A percentile compares a stretch with the other conserved stretches of the same genome.
phyloP scores from a whole-genome alignment of 2,888 invertebrate genomes.

The Platycnemis pennipes region DNA sequence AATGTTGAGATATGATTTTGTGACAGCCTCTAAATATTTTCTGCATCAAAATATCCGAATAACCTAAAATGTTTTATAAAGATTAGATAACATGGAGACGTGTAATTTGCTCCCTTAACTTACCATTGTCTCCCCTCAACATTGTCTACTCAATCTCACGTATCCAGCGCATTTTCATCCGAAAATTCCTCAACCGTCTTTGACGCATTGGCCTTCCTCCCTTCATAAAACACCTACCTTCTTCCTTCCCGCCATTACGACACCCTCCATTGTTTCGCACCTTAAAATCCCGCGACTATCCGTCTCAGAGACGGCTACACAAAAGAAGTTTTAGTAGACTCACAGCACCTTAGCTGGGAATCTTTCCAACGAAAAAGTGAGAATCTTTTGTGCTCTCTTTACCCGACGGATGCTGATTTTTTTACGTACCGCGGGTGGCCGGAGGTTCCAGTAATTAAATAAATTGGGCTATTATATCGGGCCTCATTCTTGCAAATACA shows the following conservation, averaged over 20 bases:
- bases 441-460: slow-evolving; percentile 58
- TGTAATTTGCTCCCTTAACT: neutral
- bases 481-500: slow-evolving; percentile 30
- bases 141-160: slow-evolving; percentile 12
- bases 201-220: neutral
- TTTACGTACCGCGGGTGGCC: neutral
- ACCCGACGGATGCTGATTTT: slow-evolving; percentile 52
- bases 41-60: neutral
- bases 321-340: slow-evolving; percentile 56
- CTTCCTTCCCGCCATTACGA: slow-evolving; percentile 58
- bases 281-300: neutral
- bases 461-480: slow-evolving; percentile 55
- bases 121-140: neutral
- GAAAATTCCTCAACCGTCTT: slow-evolving; percentile 8
- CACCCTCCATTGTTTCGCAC: slow-evolving; percentile 38
- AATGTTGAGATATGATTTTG: too few species aligned
- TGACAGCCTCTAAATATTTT: too few species aligned
- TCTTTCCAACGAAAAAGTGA: slow-evolving; percentile 29
- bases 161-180: slow-evolving; percentile 35
- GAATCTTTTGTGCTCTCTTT: slow-evolving; percentile 43
- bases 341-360: slow-evolving; percentile 45
- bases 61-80: neutral
- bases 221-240: slow-evolving; percentile 10
- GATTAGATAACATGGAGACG: neutral
- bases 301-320: slow-evolving; percentile 48